Conservation (phyloP, 92 coral and sea anemone genomes). For the Siderastrea radians region DNA sequence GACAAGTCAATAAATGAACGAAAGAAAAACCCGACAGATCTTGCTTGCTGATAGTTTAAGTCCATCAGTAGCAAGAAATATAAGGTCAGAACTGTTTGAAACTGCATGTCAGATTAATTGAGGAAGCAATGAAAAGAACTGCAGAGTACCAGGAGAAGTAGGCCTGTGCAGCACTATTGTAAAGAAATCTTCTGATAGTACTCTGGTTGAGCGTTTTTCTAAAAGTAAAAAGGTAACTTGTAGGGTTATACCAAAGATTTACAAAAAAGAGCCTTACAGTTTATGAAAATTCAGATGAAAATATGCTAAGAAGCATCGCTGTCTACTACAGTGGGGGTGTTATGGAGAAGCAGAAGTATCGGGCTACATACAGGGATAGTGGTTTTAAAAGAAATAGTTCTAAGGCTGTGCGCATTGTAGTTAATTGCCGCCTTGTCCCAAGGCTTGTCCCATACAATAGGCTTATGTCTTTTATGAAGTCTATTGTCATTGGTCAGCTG, state of each 20-base stretch:
- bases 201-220: slow-evolving; percentile 35
- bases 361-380: slow-evolving; percentile 53
- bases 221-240: slow-evolving; percentile 34
- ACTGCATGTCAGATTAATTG: slow-evolving; percentile 61
- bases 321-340: slow-evolving; percentile 78
- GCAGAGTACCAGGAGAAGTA: slow-evolving; percentile 21
- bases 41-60: slow-evolving; percentile 1
- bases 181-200: slow-evolving; percentile 28
- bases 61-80: slow-evolving; percentile 20
- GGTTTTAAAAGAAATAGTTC: slow-evolving; percentile 19
- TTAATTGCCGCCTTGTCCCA: slow-evolving; percentile 53
- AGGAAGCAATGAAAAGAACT: slow-evolving; percentile 20
- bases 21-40: slow-evolving; percentile 31
- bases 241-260: slow-evolving; percentile 28
- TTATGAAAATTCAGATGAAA: slow-evolving; percentile 58
- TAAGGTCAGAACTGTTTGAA: slow-evolving; percentile 39
- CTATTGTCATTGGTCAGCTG: slow-evolving; percentile 58
- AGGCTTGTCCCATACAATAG: slow-evolving; percentile 61
- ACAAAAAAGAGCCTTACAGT: slow-evolving; percentile 10
- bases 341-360: slow-evolving; percentile 69
- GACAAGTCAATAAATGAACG: slow-evolving; percentile 19
- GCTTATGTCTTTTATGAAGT: slow-evolving; percentile 62
- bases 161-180: slow-evolving; percentile 31
- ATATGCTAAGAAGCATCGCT: slow-evolving; percentile 69
- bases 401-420: slow-evolving; percentile 55